A percentile compares a stretch with the other conserved stretches of the same genome.
These are phyloP conservation scores for Catharus bicknelli DNA, from an alignment of 2,113 vertebrate species.

Conservation along the genomic window DNA sequence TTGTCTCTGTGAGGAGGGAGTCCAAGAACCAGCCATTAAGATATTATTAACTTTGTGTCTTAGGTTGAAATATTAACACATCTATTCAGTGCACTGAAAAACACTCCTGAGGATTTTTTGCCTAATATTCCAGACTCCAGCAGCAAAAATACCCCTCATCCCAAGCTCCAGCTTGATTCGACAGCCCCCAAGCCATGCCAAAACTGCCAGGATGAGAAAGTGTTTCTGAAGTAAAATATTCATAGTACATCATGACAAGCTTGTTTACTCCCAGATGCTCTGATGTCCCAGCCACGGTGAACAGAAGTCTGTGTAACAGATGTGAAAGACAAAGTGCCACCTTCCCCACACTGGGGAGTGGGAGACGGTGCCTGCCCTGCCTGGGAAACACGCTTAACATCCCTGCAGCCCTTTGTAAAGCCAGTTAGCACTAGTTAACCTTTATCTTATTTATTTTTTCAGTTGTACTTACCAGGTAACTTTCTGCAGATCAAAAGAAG, in stretches of 20 bases:
- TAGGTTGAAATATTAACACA: neutral
- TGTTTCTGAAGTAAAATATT: neutral
- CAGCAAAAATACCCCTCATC: neutral
- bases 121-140: neutral
- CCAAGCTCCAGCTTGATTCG: neutral
- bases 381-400: neutral
- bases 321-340: neutral
- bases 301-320: neutral
- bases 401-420: neutral
- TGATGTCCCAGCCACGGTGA: neutral
- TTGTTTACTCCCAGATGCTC: neutral
- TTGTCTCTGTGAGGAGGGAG: neutral
- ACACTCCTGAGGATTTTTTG: neutral
- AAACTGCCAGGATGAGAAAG: neutral
- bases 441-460: neutral
- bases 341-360: neutral
- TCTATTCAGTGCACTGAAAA: neutral
- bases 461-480: neutral
- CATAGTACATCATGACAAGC: neutral
- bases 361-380: neutral
- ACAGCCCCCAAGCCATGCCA: neutral
- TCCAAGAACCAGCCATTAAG: neutral
- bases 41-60: constrained; percentile 3
- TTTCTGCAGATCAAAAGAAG: neutral
- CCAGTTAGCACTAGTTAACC: neutral